A percentile compares a stretch with the other conserved stretches of the same genome.
Evolutionary conservation across 2,888 invertebrate species (phyloP).

Genomic region (Branchinecta sandiegonensis): DNA sequence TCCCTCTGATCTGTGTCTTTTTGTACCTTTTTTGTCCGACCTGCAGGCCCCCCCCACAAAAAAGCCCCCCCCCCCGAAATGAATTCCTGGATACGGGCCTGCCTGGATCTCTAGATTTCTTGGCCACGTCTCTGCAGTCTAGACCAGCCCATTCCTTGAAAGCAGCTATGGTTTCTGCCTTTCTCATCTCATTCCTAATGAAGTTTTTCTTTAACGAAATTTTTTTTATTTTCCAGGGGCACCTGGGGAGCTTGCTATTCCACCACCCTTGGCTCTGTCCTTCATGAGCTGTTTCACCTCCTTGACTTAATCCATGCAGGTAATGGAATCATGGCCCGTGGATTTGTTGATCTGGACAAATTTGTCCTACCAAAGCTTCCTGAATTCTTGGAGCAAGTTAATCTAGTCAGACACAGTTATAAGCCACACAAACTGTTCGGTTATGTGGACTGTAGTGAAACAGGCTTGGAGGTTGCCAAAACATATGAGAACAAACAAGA

Average conservation of each 20-base stretch:
- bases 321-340: slow-evolving; percentile 82
- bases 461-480: too few relatives aligned
- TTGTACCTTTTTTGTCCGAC: too few relatives aligned
- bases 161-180: background rate
- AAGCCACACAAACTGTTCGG: background rate
- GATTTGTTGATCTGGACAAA: slow-evolving; percentile 65
- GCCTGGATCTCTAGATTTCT: background rate
- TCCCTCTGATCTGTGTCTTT: too few relatives aligned
- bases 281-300: slow-evolving; percentile 86
- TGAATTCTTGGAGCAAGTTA: too few relatives aligned
- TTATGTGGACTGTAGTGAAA: too few relatives aligned
- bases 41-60: too few relatives aligned
- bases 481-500: too few relatives aligned
- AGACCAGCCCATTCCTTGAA: background rate
- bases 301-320: slow-evolving; percentile 84
- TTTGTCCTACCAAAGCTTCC: slow-evolving; percentile 45
- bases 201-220: slow-evolving; percentile 22
- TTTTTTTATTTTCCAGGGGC: slow-evolving; percentile 40
- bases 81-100: too few relatives aligned
- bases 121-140: background rate
- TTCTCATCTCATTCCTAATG: background rate
- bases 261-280: slow-evolving; percentile 74
- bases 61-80: too few relatives aligned
- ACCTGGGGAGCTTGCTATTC: slow-evolving; percentile 76
- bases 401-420: too few relatives aligned